Conservation (phyloP, 2,113 vertebrate species). For the Athene cunicularia region DNA sequence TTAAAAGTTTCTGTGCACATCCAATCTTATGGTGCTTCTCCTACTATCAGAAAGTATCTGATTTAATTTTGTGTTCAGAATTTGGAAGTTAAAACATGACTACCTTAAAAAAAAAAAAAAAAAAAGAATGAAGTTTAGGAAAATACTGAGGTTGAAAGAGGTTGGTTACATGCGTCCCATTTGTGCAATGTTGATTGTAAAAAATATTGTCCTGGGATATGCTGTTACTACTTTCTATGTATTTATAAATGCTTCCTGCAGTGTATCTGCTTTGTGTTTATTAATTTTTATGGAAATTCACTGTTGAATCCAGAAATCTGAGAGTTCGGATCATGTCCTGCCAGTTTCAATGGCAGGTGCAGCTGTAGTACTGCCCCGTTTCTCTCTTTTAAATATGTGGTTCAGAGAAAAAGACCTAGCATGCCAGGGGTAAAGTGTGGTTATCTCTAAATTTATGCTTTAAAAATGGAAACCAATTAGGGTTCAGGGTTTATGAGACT, state of each 20-base stretch:
- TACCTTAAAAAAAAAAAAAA: background rate
- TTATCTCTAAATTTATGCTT: background rate
- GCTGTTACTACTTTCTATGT: background rate
- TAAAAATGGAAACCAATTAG: background rate
- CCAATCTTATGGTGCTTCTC: background rate
- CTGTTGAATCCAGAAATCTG: background rate
- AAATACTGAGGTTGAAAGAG: background rate
- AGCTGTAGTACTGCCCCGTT: background rate
- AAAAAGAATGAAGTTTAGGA: background rate
- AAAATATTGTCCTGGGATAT: background rate
- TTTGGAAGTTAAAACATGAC: background rate
- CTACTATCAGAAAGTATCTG: background rate
- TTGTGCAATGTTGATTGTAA: background rate
- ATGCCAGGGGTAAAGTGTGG: fast-evolving
- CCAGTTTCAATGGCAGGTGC: fast-evolving
- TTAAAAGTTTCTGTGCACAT: background rate
- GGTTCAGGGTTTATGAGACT: background rate
- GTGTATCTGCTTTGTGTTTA: background rate
- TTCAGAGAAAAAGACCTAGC: background rate
- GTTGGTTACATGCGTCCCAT: background rate
- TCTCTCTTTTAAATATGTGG: background rate
- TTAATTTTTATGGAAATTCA: background rate
- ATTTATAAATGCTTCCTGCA: background rate
- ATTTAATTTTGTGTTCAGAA: background rate
- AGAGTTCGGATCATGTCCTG: fast-evolving